Evolutionary conservation across 1,140 invertebrate species (phyloP).

Genomic region (Maniola jurtina): DNA sequence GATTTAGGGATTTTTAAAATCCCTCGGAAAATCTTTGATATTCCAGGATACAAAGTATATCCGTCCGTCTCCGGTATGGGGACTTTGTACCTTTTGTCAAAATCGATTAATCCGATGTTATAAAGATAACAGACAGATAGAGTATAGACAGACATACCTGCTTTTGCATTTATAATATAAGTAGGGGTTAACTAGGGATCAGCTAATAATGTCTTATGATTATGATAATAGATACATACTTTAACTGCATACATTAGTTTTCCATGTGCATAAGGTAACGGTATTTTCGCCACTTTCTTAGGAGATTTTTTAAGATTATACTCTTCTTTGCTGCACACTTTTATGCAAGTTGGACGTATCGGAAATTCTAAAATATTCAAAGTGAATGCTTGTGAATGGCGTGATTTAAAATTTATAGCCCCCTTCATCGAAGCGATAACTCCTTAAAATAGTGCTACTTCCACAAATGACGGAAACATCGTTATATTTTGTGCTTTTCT

Average conservation of each 20-base stretch:
- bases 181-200: too few species aligned
- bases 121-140: neutral
- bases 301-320: slow-evolving; percentile 48
- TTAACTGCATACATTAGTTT: slow-evolving; percentile 66
- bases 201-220: neutral
- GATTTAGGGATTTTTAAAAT: neutral
- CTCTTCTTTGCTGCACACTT: slow-evolving; percentile 63
- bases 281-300: slow-evolving; percentile 40
- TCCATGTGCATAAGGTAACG: slow-evolving; percentile 55
- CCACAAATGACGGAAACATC: too few species aligned
- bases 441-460: too few species aligned
- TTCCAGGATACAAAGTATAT: neutral
- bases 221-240: slow-evolving; percentile 41
- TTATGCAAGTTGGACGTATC: slow-evolving; percentile 59
- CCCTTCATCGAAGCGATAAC: too few species aligned
- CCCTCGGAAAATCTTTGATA: too few species aligned
- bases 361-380: slow-evolving; percentile 45
- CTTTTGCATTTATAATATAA: neutral
- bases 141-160: neutral
- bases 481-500: too few species aligned
- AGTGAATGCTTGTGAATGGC: too few species aligned
- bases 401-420: slow-evolving; percentile 1
- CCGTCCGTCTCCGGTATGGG: too few species aligned
- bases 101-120: too few species aligned
- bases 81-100: too few species aligned